Base-by-base conservation (phyloP, 2,888 invertebrate genomes). In the Clanis bilineata region DNA sequence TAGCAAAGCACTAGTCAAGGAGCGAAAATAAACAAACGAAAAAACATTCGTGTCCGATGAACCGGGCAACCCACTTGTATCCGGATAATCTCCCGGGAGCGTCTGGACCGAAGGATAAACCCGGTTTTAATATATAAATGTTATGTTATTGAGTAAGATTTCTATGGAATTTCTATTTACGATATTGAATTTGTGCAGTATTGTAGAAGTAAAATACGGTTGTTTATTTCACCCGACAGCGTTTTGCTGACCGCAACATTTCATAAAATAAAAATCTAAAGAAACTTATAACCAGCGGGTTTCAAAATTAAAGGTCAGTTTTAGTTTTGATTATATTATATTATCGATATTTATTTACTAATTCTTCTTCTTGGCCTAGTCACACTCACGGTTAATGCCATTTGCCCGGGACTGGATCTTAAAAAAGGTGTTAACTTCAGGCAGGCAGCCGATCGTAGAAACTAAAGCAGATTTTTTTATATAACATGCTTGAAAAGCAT, bases 81-180 rank as follows among this genome's bases (percentile, higher is more conserved):
- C 63, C 62, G 60, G 47, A 57, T 61, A 67, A 62, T 66, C 66
- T 65, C 68, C 59, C 56, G 61, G 65, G 64, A 62, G 61, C 60
- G 38, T 58, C 64, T 62, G 57, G 64, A 57, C 63, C 64, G 68
- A 65, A 65, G 63, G 72, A 71, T 64, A 63, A 61, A 45, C 36
- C 25, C 39, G 10, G 36, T 15, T 51, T 51, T 28, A 51, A 51
- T 51, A 51, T 51, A 51, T 51, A 57, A 47, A 60, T 41, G 47
- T 60, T 44, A 22, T 28, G 43, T 56, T 44, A 36, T 54, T 41
- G 38, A 51, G 51, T n/a, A 66, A 58, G 41, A 63, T 51, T 51
- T 51, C 51, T 51, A 51, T 51, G 51, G 51, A 32, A 32, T 51
- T 32, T 51, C 51, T 51, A 51, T 51, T 51, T 51, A 32, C 51